Evolutionary conservation across 2,113 vertebrate genomes (phyloP).

Genomic region (Muntiacus reevesi): DNA sequence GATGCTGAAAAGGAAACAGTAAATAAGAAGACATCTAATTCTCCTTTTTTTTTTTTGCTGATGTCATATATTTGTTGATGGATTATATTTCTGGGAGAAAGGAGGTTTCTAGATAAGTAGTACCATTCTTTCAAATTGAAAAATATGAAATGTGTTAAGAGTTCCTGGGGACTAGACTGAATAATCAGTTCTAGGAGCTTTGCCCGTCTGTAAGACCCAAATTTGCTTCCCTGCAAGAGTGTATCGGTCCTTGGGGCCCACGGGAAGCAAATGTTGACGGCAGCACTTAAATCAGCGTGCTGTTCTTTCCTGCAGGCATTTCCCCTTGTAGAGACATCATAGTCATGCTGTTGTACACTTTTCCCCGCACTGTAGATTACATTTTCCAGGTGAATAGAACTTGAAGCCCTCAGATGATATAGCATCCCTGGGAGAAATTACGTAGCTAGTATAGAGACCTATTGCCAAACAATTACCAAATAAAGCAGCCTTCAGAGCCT

Average conservation of each 20-base stretch:
- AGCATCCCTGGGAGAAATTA: slow-evolving; percentile 59
- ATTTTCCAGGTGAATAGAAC: slow-evolving; percentile 68
- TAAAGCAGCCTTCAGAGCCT: neutral
- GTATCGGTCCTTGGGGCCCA: slow-evolving; percentile 73
- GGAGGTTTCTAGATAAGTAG: slow-evolving; percentile 69
- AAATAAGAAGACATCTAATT: slow-evolving; percentile 56
- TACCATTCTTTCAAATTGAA: slow-evolving; percentile 73
- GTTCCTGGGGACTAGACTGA: slow-evolving; percentile 69
- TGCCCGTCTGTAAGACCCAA: slow-evolving; percentile 71
- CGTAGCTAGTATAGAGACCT: slow-evolving; percentile 48
- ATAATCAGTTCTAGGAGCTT: slow-evolving; percentile 76
- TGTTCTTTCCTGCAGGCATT: slow-evolving; percentile 55
- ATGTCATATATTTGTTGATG: slow-evolving; percentile 69
- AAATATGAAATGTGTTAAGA: slow-evolving; percentile 78
- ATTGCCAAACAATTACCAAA: slow-evolving; percentile 44
- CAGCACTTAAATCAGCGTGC: slow-evolving; percentile 74
- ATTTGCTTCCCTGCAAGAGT: slow-evolving; percentile 72
- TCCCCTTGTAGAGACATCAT: slow-evolving; percentile 47
- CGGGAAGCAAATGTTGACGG: slow-evolving; percentile 74
- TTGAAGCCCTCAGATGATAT: neutral
- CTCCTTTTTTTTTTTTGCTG: neutral
- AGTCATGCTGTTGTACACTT: neutral
- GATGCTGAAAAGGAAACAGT: slow-evolving; percentile 33
- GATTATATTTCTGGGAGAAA: slow-evolving; percentile 72
- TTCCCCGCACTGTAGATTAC: neutral